phyloP scores from a whole-genome alignment of 2,888 invertebrate species.

The Molorchus minor region DNA sequence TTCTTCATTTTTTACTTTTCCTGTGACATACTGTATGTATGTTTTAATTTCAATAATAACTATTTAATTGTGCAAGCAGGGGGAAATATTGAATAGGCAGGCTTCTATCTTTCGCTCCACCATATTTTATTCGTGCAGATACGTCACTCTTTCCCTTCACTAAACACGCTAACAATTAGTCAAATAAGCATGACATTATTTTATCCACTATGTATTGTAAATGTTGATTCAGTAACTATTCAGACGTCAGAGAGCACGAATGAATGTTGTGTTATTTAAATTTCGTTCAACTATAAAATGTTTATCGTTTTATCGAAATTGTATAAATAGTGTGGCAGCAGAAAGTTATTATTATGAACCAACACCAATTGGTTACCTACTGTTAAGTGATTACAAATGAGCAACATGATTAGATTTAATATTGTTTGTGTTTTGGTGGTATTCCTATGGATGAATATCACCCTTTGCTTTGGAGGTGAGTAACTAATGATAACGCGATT shows the following conservation, averaged over 20 bases:
- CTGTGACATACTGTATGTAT: no score
- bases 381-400: slow-evolving; percentile 1
- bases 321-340: not conserved
- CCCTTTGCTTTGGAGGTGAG: slow-evolving; percentile 15
- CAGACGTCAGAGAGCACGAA: slow-evolving; percentile 15
- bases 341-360: not conserved
- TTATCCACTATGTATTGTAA: slow-evolving; percentile 8
- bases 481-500: not conserved
- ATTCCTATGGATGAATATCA: not conserved
- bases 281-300: not conserved
- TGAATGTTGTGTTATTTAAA: slow-evolving; percentile 3
- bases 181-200: slow-evolving; percentile 9
- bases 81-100: no score
- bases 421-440: slow-evolving; percentile 10
- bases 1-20: no score
- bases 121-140: no score
- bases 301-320: slow-evolving; percentile 2
- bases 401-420: slow-evolving; percentile 6
- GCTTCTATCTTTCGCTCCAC: no score
- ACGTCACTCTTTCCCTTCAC: no score
- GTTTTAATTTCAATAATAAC: no score
- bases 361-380: not conserved
- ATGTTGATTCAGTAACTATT: slow-evolving; percentile 22
- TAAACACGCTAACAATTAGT: no score
- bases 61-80: no score